These are phyloP conservation scores for Apteryx owenii DNA, from an alignment of 2,113 vertebrate genomes.

Conservation along the genomic window DNA sequence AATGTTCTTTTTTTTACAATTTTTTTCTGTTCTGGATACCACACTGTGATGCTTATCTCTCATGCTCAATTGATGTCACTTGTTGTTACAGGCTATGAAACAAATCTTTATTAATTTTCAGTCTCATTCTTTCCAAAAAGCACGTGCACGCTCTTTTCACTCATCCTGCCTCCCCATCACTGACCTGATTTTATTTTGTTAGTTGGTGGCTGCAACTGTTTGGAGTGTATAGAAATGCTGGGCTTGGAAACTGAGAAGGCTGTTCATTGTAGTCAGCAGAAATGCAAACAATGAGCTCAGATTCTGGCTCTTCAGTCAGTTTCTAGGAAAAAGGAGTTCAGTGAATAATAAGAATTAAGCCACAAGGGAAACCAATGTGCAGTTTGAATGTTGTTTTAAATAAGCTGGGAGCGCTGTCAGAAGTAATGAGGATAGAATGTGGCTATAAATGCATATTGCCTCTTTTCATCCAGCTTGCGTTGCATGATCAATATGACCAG, in stretches of 20 bases:
- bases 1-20: not conserved
- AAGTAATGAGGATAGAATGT: constrained; percentile 19
- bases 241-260: constrained; percentile 65
- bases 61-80: not conserved
- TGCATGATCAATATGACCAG: constrained; percentile 5
- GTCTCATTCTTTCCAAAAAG: constrained; percentile 26
- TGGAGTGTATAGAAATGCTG: constrained; percentile 62
- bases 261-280: constrained; percentile 67
- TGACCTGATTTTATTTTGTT: constrained; percentile 50
- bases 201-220: constrained; percentile 52
- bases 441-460: not conserved
- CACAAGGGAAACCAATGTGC: constrained; percentile 41
- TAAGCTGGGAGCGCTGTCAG: constrained; percentile 44
- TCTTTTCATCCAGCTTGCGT: constrained; percentile 7
- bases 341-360: constrained; percentile 66
- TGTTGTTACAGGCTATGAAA: not conserved
- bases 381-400: constrained; percentile 65
- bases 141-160: not conserved
- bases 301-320: constrained; percentile 71
- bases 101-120: constrained; percentile 26
- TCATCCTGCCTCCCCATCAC: not conserved
- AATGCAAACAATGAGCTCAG: constrained; percentile 74
- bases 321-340: constrained; percentile 72
- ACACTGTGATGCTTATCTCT: not conserved
- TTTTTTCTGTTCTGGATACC: not conserved